These are phyloP conservation scores for Channa argus DNA, from an alignment of 2,113 vertebrate species.

Conservation along the genomic window DNA sequence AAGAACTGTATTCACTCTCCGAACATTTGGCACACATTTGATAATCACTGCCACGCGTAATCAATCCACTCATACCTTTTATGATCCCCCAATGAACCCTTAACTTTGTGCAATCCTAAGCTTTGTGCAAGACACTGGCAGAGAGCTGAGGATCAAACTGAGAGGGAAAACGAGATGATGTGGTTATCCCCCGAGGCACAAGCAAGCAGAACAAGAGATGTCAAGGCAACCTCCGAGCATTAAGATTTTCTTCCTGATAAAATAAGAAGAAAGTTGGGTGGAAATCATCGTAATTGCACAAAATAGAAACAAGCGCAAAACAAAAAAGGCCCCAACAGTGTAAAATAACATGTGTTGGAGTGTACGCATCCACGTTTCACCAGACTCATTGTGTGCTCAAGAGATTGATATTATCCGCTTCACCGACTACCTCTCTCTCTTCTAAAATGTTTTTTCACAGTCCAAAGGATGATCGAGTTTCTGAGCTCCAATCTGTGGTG, in stretches of 20 bases:
- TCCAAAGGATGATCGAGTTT: constrained; percentile 71
- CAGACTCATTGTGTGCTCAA: constrained; percentile 43
- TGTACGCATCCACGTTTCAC: constrained; percentile 22
- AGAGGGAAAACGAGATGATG: constrained; percentile 37
- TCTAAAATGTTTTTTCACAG: constrained; percentile 68
- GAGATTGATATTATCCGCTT: constrained; percentile 66
- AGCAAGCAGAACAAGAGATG: constrained; percentile 12
- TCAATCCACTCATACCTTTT: constrained; percentile 42
- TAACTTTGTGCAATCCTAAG: constrained; percentile 5
- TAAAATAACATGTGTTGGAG: not conserved
- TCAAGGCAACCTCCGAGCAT: constrained; percentile 22
- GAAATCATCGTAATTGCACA: constrained; percentile 25
- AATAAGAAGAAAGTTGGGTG: constrained; percentile 10
- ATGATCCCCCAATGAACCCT: constrained; percentile 32
- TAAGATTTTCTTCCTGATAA: constrained; percentile 22
- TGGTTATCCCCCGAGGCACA: constrained; percentile 16
- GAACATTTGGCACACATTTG: constrained; percentile 37
- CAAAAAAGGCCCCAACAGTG: not conserved
- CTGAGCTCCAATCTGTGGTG: constrained; percentile 69
- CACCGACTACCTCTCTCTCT: constrained; percentile 53
- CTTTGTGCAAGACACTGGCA: constrained; percentile 42
- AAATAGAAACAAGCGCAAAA: not conserved
- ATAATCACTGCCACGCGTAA: constrained; percentile 39
- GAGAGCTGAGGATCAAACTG: constrained; percentile 17
- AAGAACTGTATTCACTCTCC: constrained; percentile 11